Evolutionary conservation across 1,140 invertebrate genomes (phyloP).

Genomic region (Hypothenemus hampei): DNA sequence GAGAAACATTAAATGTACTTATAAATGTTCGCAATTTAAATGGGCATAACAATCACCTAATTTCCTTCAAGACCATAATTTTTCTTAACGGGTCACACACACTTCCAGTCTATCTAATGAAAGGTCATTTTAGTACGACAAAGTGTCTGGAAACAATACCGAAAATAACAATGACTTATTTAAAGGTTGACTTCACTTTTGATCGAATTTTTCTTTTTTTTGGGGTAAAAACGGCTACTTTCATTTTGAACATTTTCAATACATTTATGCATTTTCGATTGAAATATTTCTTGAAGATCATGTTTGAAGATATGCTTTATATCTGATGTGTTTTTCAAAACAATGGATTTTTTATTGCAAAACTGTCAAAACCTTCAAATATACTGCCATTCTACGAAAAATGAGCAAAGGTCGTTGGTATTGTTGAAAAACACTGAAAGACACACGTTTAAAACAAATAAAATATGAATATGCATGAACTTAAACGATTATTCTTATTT

Average conservation of each 20-base stretch:
- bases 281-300: background rate
- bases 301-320: background rate
- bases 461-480: slow-evolving; percentile 9
- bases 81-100: slow-evolving; percentile 1
- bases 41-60: background rate
- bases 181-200: slow-evolving; percentile 1
- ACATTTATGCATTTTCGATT: too few species aligned
- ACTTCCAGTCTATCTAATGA: background rate
- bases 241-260: background rate
- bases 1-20: too few species aligned
- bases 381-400: background rate
- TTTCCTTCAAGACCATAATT: background rate
- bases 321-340: background rate
- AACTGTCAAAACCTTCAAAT: slow-evolving; percentile 2
- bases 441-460: background rate
- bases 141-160: background rate
- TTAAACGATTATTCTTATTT: slow-evolving; percentile 5
- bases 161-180: slow-evolving; percentile 4
- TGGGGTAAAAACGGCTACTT: background rate
- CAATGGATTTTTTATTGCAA: slow-evolving; percentile 3
- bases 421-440: background rate
- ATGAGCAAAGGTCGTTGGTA: slow-evolving; percentile 1
- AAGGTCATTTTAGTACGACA: background rate
- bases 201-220: background rate
- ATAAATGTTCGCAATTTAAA: too few species aligned